These are phyloP conservation scores for Gambusia affinis DNA, from an alignment of 2,113 vertebrate genomes.

Conservation along the genomic window DNA sequence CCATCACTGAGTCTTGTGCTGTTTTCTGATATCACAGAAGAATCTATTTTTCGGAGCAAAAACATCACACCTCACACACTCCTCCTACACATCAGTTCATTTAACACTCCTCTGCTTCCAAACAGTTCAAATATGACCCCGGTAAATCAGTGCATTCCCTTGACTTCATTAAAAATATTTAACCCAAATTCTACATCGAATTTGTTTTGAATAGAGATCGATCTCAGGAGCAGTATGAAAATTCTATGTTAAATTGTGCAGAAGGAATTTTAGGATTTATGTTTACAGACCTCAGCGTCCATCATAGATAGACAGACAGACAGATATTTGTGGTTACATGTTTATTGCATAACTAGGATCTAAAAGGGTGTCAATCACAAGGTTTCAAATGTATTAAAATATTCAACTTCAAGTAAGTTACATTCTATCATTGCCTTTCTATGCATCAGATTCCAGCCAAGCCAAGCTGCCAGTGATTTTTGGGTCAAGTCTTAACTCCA, in stretches of 20 bases:
- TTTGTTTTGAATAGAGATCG: background rate
- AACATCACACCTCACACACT: conserved; percentile 26
- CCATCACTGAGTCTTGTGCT: conserved; percentile 14
- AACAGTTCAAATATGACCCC: background rate
- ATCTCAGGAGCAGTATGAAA: background rate
- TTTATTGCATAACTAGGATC: no score
- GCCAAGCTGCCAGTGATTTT: no score
- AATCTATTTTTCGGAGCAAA: conserved; percentile 40
- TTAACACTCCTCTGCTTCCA: background rate
- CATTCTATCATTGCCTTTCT: no score
- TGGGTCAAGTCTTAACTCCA: no score
- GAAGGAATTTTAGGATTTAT: background rate
- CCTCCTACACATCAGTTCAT: conserved; percentile 19
- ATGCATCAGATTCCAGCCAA: no score
- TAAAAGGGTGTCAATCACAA: no score
- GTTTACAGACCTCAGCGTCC: background rate
- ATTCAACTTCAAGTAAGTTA: no score
- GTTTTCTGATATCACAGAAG: conserved; percentile 21
- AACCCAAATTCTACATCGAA: background rate
- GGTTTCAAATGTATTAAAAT: no score
- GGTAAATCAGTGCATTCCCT: background rate
- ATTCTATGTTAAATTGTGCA: background rate
- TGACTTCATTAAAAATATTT: background rate
- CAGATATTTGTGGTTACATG: no score
- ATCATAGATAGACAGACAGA: no score